These are phyloP conservation scores for Dreissena polymorpha DNA, from an alignment of 1,140 invertebrate species.

Conservation along the genomic window DNA sequence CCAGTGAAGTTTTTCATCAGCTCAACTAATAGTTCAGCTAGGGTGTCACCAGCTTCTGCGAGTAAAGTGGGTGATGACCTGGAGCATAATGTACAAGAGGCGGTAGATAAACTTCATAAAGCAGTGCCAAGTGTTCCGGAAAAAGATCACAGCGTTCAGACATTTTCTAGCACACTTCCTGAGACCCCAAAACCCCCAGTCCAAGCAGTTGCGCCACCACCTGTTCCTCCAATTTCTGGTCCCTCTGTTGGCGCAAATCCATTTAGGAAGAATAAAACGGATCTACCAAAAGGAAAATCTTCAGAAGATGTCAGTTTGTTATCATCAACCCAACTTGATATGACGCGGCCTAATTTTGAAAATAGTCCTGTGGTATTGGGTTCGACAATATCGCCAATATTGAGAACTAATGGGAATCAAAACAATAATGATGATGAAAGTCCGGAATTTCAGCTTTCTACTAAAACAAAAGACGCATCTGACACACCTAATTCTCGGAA, in stretches of 20 bases:
- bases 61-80: slow-evolving; percentile 20
- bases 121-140: slow-evolving; percentile 31
- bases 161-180: background rate
- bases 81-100: background rate
- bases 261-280: slow-evolving; percentile 53
- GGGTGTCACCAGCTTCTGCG: slow-evolving; percentile 29
- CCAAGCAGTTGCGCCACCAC: slow-evolving; percentile 30
- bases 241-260: slow-evolving; percentile 51
- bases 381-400: slow-evolving; percentile 46
- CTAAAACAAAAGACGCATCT: background rate
- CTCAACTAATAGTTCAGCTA: slow-evolving; percentile 58
- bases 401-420: slow-evolving; percentile 3
- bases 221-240: slow-evolving; percentile 34
- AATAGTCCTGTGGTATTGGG: slow-evolving; percentile 48
- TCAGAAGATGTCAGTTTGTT: slow-evolving; percentile 14
- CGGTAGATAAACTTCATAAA: background rate
- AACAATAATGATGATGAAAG: slow-evolving; percentile 3
- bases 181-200: slow-evolving; percentile 9
- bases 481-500: slow-evolving; percentile 33
- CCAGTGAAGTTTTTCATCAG: slow-evolving; percentile 61
- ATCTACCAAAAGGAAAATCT: background rate
- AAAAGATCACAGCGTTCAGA: background rate
- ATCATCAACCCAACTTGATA: slow-evolving; percentile 38
- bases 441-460: slow-evolving; percentile 15
- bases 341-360: slow-evolving; percentile 20